Evolutionary conservation across 2,113 vertebrate genomes (phyloP), one percentile per base, ranked within the genome.

Genomic region (Bubo bubo): DNA sequence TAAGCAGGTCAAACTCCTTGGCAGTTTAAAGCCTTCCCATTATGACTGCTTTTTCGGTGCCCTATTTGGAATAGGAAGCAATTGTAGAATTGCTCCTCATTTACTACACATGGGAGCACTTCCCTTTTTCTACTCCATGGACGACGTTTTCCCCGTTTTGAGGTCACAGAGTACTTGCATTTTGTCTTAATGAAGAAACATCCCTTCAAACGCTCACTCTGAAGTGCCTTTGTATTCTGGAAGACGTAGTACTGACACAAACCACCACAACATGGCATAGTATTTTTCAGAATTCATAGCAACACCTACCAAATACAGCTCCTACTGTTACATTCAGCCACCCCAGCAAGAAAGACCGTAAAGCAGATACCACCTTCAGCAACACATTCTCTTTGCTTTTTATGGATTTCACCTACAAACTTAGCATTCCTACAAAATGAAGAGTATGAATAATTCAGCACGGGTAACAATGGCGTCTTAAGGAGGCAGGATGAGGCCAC

Each of bases 351-450:
- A 68, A 19, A 74, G 62, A 35, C 60, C 8, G 4, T 50, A 22
- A 79, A 73, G 80, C 89, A 79, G 80, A 56, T 13, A 41, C 82
- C 74, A 68, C 53, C 76, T 80, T 92, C 55, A 70, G 52, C 68
- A 56, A 73, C 72, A 80, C 70, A 18, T 84, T 50, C 76, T 67
- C 67, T 77, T 55, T 30, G 58, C 72, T 88, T 91, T 95, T 94
- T 75, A 71, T 13, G 76, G 64, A 79, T 97, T 75, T 95, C 86
- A 89, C 14, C 82, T 63, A 94, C 95, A 79, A 92, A 90, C 52
- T 59, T 14, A 12, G 79, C 56, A 24, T 75, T 79, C 95, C 80
- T 66, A 83, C 86, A 91, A 97, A 86, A 86, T 4, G 7, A 14
- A 97, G 90, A 18, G 6, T 19, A 66, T 58, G 64, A 94, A 49